Evolutionary conservation across 2,797 vertebrate species (phyloP), one percentile per base, ranked within the genome.

Genomic region (Cryptoblepharus egeriae): DNA sequence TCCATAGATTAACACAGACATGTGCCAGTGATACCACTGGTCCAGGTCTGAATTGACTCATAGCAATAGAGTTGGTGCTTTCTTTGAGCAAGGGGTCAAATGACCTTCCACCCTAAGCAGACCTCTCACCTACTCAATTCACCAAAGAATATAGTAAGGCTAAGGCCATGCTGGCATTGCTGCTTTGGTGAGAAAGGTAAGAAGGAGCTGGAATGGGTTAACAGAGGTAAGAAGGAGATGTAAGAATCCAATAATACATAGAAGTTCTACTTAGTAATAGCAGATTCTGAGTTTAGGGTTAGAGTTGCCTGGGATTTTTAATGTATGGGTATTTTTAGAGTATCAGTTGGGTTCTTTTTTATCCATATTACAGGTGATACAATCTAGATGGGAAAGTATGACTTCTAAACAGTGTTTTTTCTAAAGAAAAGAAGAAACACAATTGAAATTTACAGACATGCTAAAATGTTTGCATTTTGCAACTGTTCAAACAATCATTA

Each of bases 391-490:
- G 61, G 71, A 39, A 26, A 30, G 10, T 24, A 0, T 0, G 67
- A 12, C 77, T 85, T 68, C 74, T 58, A 68, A 20, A 28, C 1
- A 20, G 55, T 61, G 4, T 26, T 45, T 24, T 85, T 88, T 80
- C 20, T 78, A 67, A 73, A 57, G 71, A 18, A 58, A 82, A 77
- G 26, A 16, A 76, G 58, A 84, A 76, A 15, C 6, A 22, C 35
- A 76, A 74, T 75, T 84, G 28, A 55, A 83, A 85, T 85, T 24
- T 4, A 13, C 42, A 79, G 39, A 88, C 88, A 82, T 78, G 42
- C 68, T 30, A 15, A 88, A 90, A 91, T 90, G 86, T 86, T 88
- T 91, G 77, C 73, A 79, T 88, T 85, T 89, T 84, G 64, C 84
- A 82, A 63, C 84, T 24, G 6, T 87, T 89, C 85, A 78, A 67